phyloP scores from a whole-genome alignment of 2,113 vertebrate genomes.

The Sialia sialis region DNA sequence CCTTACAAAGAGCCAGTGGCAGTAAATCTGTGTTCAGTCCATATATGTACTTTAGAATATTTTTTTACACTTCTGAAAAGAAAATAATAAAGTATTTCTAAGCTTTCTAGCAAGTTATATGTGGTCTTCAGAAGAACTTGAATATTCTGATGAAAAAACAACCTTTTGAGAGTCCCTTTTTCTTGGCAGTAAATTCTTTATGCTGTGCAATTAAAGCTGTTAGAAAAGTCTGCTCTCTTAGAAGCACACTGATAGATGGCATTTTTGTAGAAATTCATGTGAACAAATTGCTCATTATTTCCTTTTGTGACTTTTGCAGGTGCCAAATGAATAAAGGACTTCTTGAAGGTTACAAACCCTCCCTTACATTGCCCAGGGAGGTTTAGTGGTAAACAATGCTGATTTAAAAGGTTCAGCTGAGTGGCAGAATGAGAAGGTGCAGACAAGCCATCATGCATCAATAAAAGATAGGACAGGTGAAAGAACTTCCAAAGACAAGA shows the following conservation, averaged over 20 bases:
- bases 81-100: conserved; percentile 72
- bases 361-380: not conserved
- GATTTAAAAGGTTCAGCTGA: not conserved
- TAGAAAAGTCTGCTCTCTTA: conserved; percentile 16
- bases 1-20: conserved; percentile 71
- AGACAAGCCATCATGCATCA: not conserved
- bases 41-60: conserved; percentile 77
- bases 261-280: conserved; percentile 35
- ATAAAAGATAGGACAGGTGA: not conserved
- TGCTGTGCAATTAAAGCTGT: conserved; percentile 40
- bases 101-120: conserved; percentile 57
- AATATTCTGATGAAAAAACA: conserved; percentile 37
- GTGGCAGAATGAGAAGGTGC: not conserved
- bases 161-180: conserved; percentile 37
- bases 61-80: conserved; percentile 77
- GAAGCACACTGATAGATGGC: not conserved
- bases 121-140: conserved; percentile 51
- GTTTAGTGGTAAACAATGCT: not conserved
- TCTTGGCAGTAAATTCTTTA: conserved; percentile 52
- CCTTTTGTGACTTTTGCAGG: conserved; percentile 43
- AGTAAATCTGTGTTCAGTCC: conserved; percentile 79
- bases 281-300: conserved; percentile 57
- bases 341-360: conserved; percentile 30
- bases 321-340: conserved; percentile 32
- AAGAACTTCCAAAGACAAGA: not conserved